Evolutionary conservation across 1,140 invertebrate genomes (phyloP), one percentile per base, ranked within the genome.

Genomic region (Plectrocnemia conspersa): DNA sequence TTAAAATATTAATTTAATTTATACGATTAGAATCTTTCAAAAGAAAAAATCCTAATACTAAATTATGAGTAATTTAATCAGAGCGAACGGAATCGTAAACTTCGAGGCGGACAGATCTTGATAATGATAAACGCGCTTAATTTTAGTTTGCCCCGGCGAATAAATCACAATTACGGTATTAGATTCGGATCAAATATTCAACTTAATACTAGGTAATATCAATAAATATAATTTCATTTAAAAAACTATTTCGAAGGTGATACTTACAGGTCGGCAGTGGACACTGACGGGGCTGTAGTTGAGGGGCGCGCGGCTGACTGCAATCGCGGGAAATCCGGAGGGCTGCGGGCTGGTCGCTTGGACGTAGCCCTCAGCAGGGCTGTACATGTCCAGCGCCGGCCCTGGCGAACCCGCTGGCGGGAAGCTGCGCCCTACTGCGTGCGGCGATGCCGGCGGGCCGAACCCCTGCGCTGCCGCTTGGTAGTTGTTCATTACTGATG

Each of bases 401-500:
- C 86, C 86, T 29, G 90, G 90, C 54, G 89, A 92, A 70, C 90
- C 91, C 57, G 91, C 87, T 15, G 89, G 83, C 18, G 89, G 88
- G 76, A 93, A 93, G n/a, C 81, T 82, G 68, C 88, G 74, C 64
- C 85, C 81, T 63, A 87, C 79, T 64, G 77, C 75, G 74, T 77
- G 65, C 68, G 77, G 68, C 67, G 77, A 65, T 68, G 70, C 68
- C 52, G 71, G 71, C 40, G 75, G 73, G 64, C 81, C 86, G 63
- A 82, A 85, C 52, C 81, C 82, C 54, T 77, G 74, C 46, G 78
- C 77, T 36, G 79, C 82, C 38, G 86, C 86, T 71, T 87, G 89
- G 77, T 94, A 93, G 80, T 93, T 94, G 80, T 93, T 94, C 86
- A 95, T 92, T 77, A 94, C 90, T 92, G 84, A 45, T 79, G 79